Base-by-base conservation (phyloP, 2,113 vertebrate species). In the Brienomyrus longianalis region DNA sequence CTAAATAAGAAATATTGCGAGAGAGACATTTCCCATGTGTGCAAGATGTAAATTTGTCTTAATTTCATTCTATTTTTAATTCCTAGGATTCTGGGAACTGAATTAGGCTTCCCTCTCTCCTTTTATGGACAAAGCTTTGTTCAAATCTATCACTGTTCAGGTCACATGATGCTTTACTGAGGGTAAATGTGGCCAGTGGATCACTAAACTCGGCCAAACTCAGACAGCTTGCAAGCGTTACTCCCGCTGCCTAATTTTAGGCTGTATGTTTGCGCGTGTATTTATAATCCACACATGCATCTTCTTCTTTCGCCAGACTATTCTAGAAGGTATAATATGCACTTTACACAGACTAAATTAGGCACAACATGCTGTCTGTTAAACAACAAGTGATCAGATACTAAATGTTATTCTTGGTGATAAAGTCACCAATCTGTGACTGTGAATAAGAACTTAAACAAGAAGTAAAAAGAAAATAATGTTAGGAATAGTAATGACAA, bases 61-160 rank as follows among this genome's bases (percentile, higher is more conserved):
- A 74, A 70, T 91, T 91, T 66, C n/a, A 52, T 52, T 91, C 47
- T 85, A 90, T 87, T 51, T 89, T 90, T 51, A 43, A 70, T 45
- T 31, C 35, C 45, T 48, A 45, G 54, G 7, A 62, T 43, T 52
- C 23, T 50, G 48, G 50, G 27, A 86, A 83, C 27, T 21, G 35
- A 85, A 31, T 35, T 51, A 62, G 86, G 31, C 43, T 50, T 66
- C 54, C 21, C 7, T 50, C 43, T 35, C 17, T 90, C 9, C 4
- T 70, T 35, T 56, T 19, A 50, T 77, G 86, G 35, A 9, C 9
- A 83, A 13, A 43, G 54, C 27, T 66, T 13, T 84, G 52, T 89
- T 83, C 43, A 47, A 27, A 84, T 27, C 56, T 43, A 48, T 77
- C 83, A 88, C 27, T 21, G 13, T 54, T 31, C 2, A 50, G 13